phyloP scores from a whole-genome alignment of 2,888 invertebrate genomes.

The Dysmachus trigonus region DNA sequence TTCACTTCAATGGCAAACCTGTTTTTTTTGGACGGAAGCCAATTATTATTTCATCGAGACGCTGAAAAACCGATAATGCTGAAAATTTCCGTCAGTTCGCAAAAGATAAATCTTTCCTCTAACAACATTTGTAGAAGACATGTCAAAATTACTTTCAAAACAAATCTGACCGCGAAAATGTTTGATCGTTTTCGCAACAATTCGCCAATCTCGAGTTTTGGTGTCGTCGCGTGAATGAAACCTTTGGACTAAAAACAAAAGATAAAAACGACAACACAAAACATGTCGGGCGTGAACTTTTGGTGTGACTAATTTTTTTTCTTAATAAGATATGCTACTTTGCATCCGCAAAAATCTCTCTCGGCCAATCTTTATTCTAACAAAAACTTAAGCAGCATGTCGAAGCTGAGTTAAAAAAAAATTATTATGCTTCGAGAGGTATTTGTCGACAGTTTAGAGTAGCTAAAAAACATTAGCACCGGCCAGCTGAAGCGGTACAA shows the following conservation, averaged over 20 bases:
- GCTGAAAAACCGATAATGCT: background rate
- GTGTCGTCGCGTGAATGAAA: background rate
- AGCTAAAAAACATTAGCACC: background rate
- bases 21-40: background rate
- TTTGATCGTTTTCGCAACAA: background rate
- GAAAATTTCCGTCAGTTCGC: background rate
- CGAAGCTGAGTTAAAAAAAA: background rate
- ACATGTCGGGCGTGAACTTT: background rate
- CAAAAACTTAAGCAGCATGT: background rate
- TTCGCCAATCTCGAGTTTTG: background rate
- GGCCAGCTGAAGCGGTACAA: background rate
- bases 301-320: background rate
- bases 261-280: background rate
- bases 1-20: background rate
- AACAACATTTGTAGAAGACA: background rate
- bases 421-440: background rate
- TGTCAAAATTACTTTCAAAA: background rate
- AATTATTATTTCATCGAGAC: background rate
- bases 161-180: background rate
- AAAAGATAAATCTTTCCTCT: background rate
- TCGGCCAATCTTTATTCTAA: background rate
- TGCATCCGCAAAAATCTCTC: background rate
- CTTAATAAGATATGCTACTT: background rate
- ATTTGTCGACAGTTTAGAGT: background rate
- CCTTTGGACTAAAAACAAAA: background rate